Evolutionary conservation across 1,140 invertebrate species (phyloP).

Genomic region (Diachasma alloeum): DNA sequence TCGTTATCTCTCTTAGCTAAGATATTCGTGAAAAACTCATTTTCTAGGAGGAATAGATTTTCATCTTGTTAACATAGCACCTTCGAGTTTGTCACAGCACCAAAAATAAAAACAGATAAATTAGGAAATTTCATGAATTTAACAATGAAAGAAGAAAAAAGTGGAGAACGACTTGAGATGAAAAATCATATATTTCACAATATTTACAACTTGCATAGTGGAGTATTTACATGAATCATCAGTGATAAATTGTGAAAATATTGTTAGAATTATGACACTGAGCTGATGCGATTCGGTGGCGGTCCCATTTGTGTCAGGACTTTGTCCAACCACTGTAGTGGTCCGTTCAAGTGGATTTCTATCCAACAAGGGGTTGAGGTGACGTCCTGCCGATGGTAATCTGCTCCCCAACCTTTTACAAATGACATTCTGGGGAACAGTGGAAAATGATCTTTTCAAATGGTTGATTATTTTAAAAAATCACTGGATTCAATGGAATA

Average conservation of each 20-base stretch:
- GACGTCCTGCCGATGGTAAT: slow-evolving; percentile 95
- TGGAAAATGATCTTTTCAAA: too few relatives aligned
- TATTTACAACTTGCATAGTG: not conserved
- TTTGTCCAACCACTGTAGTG: slow-evolving; percentile 91
- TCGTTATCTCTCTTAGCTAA: too few relatives aligned
- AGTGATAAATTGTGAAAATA: not conserved
- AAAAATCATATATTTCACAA: not conserved
- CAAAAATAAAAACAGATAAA: too few relatives aligned
- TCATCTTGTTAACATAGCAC: too few relatives aligned
- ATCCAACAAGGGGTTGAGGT: slow-evolving; percentile 97
- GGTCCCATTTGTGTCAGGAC: slow-evolving; percentile 92
- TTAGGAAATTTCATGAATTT: too few relatives aligned
- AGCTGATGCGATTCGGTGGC: slow-evolving; percentile 89
- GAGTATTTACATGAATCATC: not conserved
- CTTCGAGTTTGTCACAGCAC: too few relatives aligned
- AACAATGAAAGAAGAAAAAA: too few relatives aligned
- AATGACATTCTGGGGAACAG: slow-evolving; percentile 83
- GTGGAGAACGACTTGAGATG: not conserved
- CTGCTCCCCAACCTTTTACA: slow-evolving; percentile 97
- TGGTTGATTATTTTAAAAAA: too few relatives aligned
- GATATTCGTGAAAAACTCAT: too few relatives aligned
- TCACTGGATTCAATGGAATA: too few relatives aligned
- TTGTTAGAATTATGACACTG: slow-evolving; percentile 77
- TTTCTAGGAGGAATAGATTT: too few relatives aligned
- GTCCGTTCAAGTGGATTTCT: slow-evolving; percentile 91